Conservation (phyloP, 2,888 invertebrate genomes). For the Morpho deidamia region DNA sequence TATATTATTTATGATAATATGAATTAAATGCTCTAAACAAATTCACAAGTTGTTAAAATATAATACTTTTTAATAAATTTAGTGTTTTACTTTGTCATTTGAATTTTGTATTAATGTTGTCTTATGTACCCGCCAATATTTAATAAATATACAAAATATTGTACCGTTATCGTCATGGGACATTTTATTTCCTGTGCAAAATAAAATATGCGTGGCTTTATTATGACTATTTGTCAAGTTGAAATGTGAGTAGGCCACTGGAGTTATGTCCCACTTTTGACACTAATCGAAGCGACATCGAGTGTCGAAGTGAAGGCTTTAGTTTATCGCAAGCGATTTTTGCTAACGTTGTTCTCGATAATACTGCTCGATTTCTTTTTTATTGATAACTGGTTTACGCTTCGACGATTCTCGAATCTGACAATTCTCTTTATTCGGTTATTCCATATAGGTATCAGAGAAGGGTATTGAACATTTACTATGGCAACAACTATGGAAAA, state of each 20-base stretch:
- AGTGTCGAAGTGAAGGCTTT: conserved; percentile 51
- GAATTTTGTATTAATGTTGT: too few relatives aligned
- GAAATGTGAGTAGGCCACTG: conserved; percentile 59
- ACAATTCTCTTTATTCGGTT: too few relatives aligned
- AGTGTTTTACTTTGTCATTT: too few relatives aligned
- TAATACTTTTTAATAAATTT: too few relatives aligned
- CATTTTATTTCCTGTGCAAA: not conserved
- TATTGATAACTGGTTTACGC: not conserved
- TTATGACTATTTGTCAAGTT: conserved; percentile 29
- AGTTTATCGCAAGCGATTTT: conserved; percentile 42
- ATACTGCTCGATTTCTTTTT: not conserved
- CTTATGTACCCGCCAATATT: too few relatives aligned
- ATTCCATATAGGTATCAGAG: too few relatives aligned
- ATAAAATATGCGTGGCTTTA: conserved; percentile 17
- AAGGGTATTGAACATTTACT: too few relatives aligned
- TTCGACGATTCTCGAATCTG: not conserved
- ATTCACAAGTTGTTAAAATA: too few relatives aligned
- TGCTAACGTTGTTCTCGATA: conserved; percentile 14
- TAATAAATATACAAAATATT: too few relatives aligned
- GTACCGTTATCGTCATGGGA: not conserved
- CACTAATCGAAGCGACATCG: conserved; percentile 44
- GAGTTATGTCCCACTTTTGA: conserved; percentile 66
- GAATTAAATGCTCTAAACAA: too few relatives aligned
- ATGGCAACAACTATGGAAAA: too few relatives aligned
- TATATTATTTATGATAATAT: too few relatives aligned